phyloP scores from a whole-genome alignment of 2,888 invertebrate genomes.

The Eubasilissa splendida region DNA sequence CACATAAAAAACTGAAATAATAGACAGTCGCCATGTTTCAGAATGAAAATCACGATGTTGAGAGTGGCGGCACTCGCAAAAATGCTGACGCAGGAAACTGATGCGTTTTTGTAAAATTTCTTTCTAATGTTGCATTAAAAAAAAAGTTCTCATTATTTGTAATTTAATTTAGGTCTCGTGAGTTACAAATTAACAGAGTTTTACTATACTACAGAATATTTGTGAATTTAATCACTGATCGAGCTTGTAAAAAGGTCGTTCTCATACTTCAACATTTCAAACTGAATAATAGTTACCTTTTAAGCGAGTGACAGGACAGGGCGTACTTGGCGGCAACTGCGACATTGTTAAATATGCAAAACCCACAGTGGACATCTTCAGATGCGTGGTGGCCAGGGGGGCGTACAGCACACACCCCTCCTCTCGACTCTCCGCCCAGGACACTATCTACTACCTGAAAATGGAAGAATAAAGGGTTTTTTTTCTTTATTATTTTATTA shows the following conservation, averaged over 20 bases:
- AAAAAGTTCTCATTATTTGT: not conserved
- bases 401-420: slow-evolving; percentile 87
- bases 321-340: slow-evolving; percentile 88
- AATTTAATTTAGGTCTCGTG: not conserved
- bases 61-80: no score
- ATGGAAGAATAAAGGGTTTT: not conserved
- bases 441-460: slow-evolving; percentile 80
- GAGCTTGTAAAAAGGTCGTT: no score
- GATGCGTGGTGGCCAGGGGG: slow-evolving; percentile 96
- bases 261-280: not conserved
- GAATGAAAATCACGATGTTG: no score
- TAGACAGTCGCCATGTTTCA: no score
- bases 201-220: not conserved
- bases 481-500: slow-evolving; percentile 61
- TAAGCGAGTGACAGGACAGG: slow-evolving; percentile 72
- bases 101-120: no score
- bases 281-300: slow-evolving; percentile 67
- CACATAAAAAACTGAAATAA: no score
- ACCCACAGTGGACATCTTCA: slow-evolving; percentile 83
- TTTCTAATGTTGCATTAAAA: no score
- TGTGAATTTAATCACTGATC: no score
- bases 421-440: slow-evolving; percentile 73
- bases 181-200: no score
- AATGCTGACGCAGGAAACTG: no score
- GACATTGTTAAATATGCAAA: slow-evolving; percentile 92